Conservation (phyloP, 35 echinoderm and acorn worm species). For the Lytechinus variegatus region DNA sequence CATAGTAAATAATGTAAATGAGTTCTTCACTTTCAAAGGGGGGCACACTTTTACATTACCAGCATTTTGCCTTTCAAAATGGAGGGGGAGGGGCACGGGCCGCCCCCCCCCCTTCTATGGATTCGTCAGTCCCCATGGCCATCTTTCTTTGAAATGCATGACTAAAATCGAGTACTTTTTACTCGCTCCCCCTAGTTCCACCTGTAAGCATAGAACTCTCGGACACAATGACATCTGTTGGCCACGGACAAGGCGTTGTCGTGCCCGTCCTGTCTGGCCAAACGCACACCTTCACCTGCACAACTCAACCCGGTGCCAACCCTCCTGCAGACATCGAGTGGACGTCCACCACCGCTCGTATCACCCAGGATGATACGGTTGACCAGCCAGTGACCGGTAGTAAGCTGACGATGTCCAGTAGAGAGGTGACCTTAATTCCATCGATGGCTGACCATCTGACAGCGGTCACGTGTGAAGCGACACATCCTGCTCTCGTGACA, state of each 20-base stretch:
- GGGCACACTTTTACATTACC: no score
- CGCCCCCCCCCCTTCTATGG: no score
- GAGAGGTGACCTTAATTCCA: neutral
- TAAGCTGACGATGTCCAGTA: constrained; percentile 29
- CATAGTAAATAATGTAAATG: no score
- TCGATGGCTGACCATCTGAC: constrained; percentile 7
- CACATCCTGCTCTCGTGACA: neutral
- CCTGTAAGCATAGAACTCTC: neutral
- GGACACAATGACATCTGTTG: neutral
- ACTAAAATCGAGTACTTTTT: no score
- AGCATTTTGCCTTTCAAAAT: no score
- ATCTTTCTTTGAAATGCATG: no score
- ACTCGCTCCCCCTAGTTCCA: neutral
- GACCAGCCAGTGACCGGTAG: neutral
- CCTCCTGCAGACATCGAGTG: neutral
- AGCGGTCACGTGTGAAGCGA: neutral
- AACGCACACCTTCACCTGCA: neutral
- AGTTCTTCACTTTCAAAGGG: no score
- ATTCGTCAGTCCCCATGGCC: no score
- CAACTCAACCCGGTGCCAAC: neutral
- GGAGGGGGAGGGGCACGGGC: no score
- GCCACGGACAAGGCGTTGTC: neutral
- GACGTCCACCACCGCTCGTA: neutral
- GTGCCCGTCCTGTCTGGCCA: neutral
- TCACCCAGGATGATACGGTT: neutral